Percentiles rank a stretch among this genome's conserved stretches.
Evolutionary conservation across 2,113 vertebrate genomes (phyloP).

Genomic region (Neomonachus schauinslandi): DNA sequence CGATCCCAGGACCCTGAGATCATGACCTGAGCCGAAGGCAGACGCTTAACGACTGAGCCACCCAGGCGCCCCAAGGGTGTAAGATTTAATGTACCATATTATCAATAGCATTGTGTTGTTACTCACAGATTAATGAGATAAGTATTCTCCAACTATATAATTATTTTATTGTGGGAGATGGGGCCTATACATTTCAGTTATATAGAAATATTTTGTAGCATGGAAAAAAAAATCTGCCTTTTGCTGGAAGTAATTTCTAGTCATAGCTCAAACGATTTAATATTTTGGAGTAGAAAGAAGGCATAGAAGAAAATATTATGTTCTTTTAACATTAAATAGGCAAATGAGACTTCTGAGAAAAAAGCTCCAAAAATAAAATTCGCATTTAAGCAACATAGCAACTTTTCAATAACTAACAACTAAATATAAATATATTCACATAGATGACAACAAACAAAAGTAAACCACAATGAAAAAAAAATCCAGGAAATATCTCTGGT

Average conservation of each 20-base stretch:
- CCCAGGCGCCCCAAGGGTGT: too few species aligned
- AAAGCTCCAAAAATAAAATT: slow-evolving; percentile 1
- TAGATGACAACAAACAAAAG: slow-evolving; percentile 14
- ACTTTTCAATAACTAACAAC: slow-evolving; percentile 47
- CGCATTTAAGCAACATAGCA: slow-evolving; percentile 40
- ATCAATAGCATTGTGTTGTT: neutral
- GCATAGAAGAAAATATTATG: neutral
- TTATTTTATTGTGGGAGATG: neutral
- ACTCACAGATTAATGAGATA: neutral
- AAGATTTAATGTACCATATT: neutral
- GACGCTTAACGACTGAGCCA: too few species aligned
- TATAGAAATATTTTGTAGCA: neutral
- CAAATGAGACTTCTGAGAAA: neutral
- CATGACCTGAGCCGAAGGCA: too few species aligned
- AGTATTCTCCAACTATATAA: neutral
- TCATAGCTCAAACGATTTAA: neutral
- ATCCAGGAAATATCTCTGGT: neutral
- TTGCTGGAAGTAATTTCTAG: neutral
- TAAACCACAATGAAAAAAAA: neutral
- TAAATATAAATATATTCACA: slow-evolving; percentile 25
- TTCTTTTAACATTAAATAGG: slow-evolving; percentile 31
- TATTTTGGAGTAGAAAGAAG: slow-evolving; percentile 24
- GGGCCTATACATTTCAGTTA: neutral
- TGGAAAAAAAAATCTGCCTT: neutral
- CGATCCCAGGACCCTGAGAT: too few species aligned